Conservation (phyloP, 2,113 vertebrate species). For the Onychorhynchus coronatus region DNA sequence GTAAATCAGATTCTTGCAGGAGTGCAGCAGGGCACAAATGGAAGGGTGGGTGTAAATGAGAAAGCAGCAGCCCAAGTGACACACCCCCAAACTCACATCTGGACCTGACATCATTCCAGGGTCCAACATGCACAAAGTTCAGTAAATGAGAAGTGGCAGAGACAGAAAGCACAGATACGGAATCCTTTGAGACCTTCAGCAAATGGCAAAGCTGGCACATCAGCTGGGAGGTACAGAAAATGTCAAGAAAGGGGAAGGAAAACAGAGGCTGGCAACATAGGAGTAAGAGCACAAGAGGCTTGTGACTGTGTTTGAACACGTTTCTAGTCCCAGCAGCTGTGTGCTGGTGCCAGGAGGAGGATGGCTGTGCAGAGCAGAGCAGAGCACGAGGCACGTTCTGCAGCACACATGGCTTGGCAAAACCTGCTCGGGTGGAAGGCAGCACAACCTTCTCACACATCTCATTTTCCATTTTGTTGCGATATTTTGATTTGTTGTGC, state of each 20-base stretch:
- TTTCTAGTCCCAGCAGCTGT: background rate
- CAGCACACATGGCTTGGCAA: background rate
- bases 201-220: background rate
- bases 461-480: background rate
- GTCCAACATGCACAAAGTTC: background rate
- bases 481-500: background rate
- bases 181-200: background rate
- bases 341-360: background rate
- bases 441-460: background rate
- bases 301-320: rapidly evolving
- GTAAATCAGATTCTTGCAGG: background rate
- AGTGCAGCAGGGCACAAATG: background rate
- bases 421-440: background rate
- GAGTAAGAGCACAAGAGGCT: background rate
- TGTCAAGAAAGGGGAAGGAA: background rate
- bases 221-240: background rate
- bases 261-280: background rate
- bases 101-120: background rate
- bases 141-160: background rate
- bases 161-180: background rate
- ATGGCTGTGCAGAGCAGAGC: background rate
- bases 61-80: background rate
- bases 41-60: background rate
- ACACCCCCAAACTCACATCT: background rate
- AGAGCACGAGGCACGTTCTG: background rate